Evolutionary conservation across 2,797 vertebrate genomes (phyloP).

Genomic region (Pseudomugil tenellus): DNA sequence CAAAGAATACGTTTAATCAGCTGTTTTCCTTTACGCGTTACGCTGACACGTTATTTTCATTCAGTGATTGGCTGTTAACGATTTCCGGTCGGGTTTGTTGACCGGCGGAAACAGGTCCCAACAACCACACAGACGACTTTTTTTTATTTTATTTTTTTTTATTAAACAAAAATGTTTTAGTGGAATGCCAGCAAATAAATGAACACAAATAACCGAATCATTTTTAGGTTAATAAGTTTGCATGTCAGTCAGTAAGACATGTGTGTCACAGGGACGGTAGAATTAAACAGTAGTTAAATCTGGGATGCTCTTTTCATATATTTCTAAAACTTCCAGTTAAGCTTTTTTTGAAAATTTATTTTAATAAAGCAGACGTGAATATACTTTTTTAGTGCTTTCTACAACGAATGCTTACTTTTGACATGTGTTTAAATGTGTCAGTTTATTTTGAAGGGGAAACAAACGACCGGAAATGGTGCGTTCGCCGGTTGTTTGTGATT

Average conservation of each 20-base stretch:
- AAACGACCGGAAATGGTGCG: constrained; percentile 38
- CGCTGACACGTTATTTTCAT: neutral
- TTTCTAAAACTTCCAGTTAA: too few relatives aligned
- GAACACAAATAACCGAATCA: neutral
- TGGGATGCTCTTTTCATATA: too few relatives aligned
- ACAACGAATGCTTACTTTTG: neutral
- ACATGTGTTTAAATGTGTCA: fast-evolving
- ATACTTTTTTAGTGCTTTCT: too few relatives aligned
- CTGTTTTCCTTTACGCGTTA: too few relatives aligned
- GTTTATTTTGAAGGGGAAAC: constrained; percentile 55
- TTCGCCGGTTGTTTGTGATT: constrained; percentile 34
- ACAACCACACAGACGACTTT: neutral
- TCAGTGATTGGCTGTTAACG: neutral
- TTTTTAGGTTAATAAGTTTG: neutral
- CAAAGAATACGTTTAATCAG: neutral
- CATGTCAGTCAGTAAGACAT: neutral
- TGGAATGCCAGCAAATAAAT: too few relatives aligned
- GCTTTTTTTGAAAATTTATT: too few relatives aligned
- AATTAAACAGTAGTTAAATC: too few relatives aligned
- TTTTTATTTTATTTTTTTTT: too few relatives aligned
- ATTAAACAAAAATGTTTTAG: neutral
- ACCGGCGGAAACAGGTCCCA: neutral
- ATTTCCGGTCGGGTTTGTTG: constrained; percentile 1
- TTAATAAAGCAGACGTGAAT: too few relatives aligned
- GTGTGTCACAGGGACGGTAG: too few relatives aligned